These are phyloP conservation scores for Tuberolachnus salignus DNA, from an alignment of 2,888 invertebrate species.

Conservation along the genomic window DNA sequence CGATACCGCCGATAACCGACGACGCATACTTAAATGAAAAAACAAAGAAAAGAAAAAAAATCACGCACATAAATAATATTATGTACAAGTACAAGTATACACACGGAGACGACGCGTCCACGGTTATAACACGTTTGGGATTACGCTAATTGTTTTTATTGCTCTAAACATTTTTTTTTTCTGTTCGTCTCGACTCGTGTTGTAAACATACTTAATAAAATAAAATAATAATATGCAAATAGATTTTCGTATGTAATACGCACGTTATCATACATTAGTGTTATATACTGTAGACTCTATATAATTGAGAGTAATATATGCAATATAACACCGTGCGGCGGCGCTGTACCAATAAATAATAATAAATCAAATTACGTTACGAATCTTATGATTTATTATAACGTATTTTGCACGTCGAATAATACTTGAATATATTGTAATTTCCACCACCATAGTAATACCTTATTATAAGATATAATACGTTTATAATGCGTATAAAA, in stretches of 20 bases:
- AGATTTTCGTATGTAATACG: background rate
- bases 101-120: background rate
- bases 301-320: slow-evolving; percentile 3
- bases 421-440: too few relatives aligned
- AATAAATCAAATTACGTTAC: slow-evolving; percentile 10
- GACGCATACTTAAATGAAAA: too few relatives aligned
- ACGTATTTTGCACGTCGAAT: background rate
- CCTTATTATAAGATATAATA: too few relatives aligned
- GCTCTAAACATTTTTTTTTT: slow-evolving; percentile 10
- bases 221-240: slow-evolving; percentile 21
- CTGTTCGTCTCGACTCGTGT: background rate
- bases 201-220: background rate
- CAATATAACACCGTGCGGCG: background rate
- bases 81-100: background rate
- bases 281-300: slow-evolving; percentile 17
- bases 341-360: slow-evolving; percentile 9
- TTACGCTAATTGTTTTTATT: slow-evolving; percentile 33
- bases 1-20: slow-evolving; percentile 4
- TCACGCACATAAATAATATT: slow-evolving; percentile 8
- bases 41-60: too few relatives aligned
- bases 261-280: slow-evolving; percentile 21
- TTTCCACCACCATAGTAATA: background rate
- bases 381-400: slow-evolving; percentile 22
- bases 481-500: background rate
- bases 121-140: slow-evolving; percentile 17